Evolutionary conservation across 2,888 invertebrate genomes (phyloP).

Genomic region (Acleris sparsana): DNA sequence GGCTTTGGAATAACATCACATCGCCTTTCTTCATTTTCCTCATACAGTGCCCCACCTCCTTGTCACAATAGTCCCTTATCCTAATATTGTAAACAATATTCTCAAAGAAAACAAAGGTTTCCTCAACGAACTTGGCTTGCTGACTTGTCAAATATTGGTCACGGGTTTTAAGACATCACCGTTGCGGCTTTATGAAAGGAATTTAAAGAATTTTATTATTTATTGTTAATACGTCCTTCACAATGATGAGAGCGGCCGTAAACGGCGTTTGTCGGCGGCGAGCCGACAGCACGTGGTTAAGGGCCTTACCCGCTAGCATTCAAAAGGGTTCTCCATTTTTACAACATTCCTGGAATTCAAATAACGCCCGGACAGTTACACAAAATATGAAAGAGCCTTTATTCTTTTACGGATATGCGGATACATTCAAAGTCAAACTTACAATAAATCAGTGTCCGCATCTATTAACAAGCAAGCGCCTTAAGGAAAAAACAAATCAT

Average conservation of each 20-base stretch:
- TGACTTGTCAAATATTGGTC: slow-evolving; percentile 57
- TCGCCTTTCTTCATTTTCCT: no score
- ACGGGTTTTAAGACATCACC: slow-evolving; percentile 55
- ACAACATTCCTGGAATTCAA: slow-evolving; percentile 59
- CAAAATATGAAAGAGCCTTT: slow-evolving; percentile 47
- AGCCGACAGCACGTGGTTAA: slow-evolving; percentile 60
- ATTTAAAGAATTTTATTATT: slow-evolving; percentile 68
- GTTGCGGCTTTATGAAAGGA: slow-evolving; percentile 49
- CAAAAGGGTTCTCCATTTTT: slow-evolving; percentile 63
- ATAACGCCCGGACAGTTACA: slow-evolving; percentile 48
- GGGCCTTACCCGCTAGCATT: slow-evolving; percentile 54
- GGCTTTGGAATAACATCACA: no score
- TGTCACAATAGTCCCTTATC: no score
- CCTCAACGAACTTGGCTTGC: slow-evolving; percentile 22
- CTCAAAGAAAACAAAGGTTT: slow-evolving; percentile 2
- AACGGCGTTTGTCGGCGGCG: slow-evolving; percentile 63
- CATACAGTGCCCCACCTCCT: no score
- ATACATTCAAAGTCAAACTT: slow-evolving; percentile 45
- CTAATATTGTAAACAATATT: neutral
- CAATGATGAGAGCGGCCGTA: slow-evolving; percentile 57
- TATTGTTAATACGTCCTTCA: slow-evolving; percentile 60
- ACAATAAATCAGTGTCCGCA: slow-evolving; percentile 41
- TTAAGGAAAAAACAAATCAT: slow-evolving; percentile 32
- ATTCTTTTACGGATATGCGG: slow-evolving; percentile 50
- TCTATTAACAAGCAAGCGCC: slow-evolving; percentile 41